A percentile compares a stretch with the other conserved stretches of the same genome.
Conservation (phyloP, 23 tunicate genomes). For the Trididemnum miniatum region DNA sequence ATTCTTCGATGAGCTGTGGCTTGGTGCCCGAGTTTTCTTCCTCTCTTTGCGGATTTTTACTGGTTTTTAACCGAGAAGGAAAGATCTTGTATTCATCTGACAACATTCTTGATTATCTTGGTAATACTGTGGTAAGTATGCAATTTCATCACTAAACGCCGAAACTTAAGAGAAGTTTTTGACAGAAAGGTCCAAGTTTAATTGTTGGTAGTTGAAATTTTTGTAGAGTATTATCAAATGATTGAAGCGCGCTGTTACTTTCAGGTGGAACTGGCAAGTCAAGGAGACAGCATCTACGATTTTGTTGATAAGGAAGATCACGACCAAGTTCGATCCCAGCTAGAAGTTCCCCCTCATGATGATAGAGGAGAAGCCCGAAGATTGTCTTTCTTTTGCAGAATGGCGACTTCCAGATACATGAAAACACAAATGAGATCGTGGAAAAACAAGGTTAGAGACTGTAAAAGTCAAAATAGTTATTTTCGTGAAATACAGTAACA, state of each 20-base stretch:
- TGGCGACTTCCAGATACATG: slow-evolving; percentile 97
- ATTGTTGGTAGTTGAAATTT: no score
- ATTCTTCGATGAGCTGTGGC: slow-evolving; percentile 68
- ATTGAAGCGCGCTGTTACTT: no score
- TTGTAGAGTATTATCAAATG: no score
- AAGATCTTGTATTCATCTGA: slow-evolving; percentile 87
- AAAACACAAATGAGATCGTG: slow-evolving; percentile 97
- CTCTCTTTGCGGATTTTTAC: slow-evolving; percentile 86
- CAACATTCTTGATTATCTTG: slow-evolving; percentile 94
- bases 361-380: slow-evolving; percentile 74
- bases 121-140: slow-evolving; percentile 97
- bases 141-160: neutral
- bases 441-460: slow-evolving; percentile 87
- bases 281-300: slow-evolving; percentile 96
- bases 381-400: slow-evolving; percentile 94
- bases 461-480: no score
- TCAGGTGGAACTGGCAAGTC: slow-evolving; percentile 96
- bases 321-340: slow-evolving; percentile 87
- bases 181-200: no score
- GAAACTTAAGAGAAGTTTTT: neutral
- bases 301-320: slow-evolving; percentile 98
- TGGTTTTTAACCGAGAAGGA: slow-evolving; percentile 90
- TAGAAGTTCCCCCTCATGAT: slow-evolving; percentile 79
- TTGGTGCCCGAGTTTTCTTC: slow-evolving; percentile 82
- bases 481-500: no score